Evolutionary conservation across 1,140 invertebrate genomes (phyloP).

Genomic region (Homarus americanus): DNA sequence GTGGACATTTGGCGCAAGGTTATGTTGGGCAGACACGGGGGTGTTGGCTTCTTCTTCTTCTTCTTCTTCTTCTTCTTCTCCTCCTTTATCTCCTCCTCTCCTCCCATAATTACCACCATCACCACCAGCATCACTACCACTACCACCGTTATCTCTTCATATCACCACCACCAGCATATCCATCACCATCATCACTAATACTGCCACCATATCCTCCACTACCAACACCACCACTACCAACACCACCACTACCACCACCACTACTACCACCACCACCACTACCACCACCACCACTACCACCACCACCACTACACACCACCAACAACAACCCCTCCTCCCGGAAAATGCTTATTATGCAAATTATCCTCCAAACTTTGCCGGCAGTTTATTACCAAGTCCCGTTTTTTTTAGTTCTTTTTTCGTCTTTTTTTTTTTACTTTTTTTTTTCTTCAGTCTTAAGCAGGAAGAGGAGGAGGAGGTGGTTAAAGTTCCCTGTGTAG

Average conservation of each 20-base stretch:
- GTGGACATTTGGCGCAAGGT: too few species aligned
- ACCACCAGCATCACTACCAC: neutral
- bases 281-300: neutral
- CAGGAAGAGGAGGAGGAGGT: neutral
- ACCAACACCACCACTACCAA: neutral
- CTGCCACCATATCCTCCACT: neutral
- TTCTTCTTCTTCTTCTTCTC: neutral
- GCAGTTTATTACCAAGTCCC: neutral
- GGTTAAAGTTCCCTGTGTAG: neutral
- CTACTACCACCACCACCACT: neutral
- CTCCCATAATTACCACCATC: neutral
- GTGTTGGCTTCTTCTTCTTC: neutral
- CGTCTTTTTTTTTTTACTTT: neutral
- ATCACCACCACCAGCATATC: neutral
- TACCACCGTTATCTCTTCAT: neutral
- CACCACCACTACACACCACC: neutral
- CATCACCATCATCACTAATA: neutral
- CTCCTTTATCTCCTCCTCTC: constrained; percentile 4
- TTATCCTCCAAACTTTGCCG: neutral
- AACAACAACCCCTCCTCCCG: neutral
- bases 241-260: neutral
- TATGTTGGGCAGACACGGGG: neutral
- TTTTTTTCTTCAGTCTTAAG: neutral
- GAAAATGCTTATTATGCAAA: constrained; percentile 13
- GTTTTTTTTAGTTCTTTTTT: neutral